These are phyloP conservation scores for Aphelocoma californica DNA, from an alignment of 2,797 vertebrate species.

Conservation along the genomic window DNA sequence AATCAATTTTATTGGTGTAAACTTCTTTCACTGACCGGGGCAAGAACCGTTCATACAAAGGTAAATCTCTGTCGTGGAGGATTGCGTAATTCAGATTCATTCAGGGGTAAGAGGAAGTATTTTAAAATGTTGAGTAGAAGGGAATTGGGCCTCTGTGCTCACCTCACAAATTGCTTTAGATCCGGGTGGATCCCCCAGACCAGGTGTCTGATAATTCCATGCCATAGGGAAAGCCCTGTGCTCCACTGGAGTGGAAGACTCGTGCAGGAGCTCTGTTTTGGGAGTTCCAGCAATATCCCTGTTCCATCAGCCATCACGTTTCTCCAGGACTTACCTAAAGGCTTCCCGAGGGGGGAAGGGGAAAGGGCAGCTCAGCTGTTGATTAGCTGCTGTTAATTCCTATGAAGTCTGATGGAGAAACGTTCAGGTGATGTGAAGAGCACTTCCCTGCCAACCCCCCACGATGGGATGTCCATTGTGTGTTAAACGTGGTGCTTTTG, in stretches of 20 bases:
- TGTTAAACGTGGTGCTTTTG: not conserved
- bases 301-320: not conserved
- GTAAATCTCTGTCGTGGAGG: not conserved
- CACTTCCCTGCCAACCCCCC: not conserved
- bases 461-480: accelerated
- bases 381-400: not conserved
- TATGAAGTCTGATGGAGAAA: not conserved
- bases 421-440: not conserved
- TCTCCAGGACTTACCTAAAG: not conserved
- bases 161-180: not conserved
- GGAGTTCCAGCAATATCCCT: not conserved
- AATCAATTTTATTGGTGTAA: not conserved
- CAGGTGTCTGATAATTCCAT: not conserved
- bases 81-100: not conserved
- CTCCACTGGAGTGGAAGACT: not conserved
- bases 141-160: not conserved
- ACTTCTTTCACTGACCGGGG: not conserved
- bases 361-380: not conserved
- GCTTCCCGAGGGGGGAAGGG: not conserved
- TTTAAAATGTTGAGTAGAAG: not conserved
- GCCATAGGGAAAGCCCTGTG: accelerated
- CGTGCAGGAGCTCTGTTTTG: not conserved
- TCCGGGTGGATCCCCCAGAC: not conserved
- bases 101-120: not conserved
- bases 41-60: not conserved